Base-by-base conservation (phyloP, 2,797 vertebrate genomes). In the Octomys mimax region DNA sequence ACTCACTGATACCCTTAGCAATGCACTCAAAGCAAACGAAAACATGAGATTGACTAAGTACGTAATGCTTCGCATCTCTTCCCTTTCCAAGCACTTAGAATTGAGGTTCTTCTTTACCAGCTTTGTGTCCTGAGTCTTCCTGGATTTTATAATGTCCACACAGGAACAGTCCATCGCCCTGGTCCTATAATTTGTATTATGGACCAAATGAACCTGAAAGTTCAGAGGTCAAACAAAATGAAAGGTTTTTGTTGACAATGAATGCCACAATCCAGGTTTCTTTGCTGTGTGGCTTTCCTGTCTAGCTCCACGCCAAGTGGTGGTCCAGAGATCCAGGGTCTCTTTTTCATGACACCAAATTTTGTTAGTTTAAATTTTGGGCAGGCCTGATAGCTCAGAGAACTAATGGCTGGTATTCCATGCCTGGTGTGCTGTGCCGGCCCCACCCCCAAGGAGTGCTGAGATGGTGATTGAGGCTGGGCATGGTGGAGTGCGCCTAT, bases 211-310 rank as follows among this genome's bases (percentile, higher is more conserved):
- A 61, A 9, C n/a, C 24, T 22, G 42, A 14, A n/a, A 42, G 61
- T 49, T 75, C n/a, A 80, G 62, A 80, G 22, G 28, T 26, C 73
- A 68, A 93, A 79, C 9, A 68, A 88, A 91, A 88, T 71, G 84
- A 36, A 39, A 6, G 28, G 26, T 87, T 28, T 68, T 92, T 94
- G 89, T 87, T 57, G 68, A 49, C 62, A n/a, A 49, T 89, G 42
- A 89, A 89, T 77, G 46, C 16, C 9, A 92, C 19, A 13, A 78
- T 52, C 36, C 42, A 62, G 7, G 46, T 77, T 68, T 49, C 61
- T 31, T 36, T 28, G 9, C 6, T 22, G 8, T n/a, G 49, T 64
- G 52, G 42, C 59, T 92, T 88, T 81, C 73, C 66, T 46, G 66
- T 16, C 22, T 2, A 84, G 57, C n/a, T 46, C 49, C 49, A 59